Evolutionary conservation across 2,113 vertebrate genomes (phyloP), one percentile per base, ranked within the genome.

Genomic region (Pelusios castaneus): DNA sequence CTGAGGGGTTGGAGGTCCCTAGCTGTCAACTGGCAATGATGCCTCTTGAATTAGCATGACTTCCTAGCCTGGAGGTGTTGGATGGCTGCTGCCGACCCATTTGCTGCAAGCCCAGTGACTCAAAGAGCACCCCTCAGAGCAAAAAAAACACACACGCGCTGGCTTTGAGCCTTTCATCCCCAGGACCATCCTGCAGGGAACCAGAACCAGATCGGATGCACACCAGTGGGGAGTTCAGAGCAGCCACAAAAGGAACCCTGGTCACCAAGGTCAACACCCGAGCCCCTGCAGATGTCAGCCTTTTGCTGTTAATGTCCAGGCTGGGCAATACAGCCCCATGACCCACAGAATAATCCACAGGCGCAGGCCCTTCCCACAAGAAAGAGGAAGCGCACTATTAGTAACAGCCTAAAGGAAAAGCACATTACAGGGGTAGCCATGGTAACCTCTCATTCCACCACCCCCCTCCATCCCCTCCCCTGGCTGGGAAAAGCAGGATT

Each of bases 401-500:
- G 63, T 38, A 70, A 70, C 60, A 3, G 63, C 63, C n/a, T 38
- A 70, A 70, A 70, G 63, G 63, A 70, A 70, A 70, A 70, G n/a
- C 34, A 38, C 63, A 70, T 70, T 38, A 70, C n/a, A 38, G 63
- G 60, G n/a, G 63, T 70, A 10, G 19, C 34, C 47, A 51, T 51
- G 31, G 49, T 34, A 80, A 51, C 31, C 25, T 70, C 38, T 7
- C 43, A 11, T 11, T 3, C 1, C 16, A 24, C 12, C 1, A 5
- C 8, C 27, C 90, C 80, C 51, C 60, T 90, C 87, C 93, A 86
- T 12, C 60, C 17, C 63, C 19, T 6, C 16, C n/a, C n/a, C 87
- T 79, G 90, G 89, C 94, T 63, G 82, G 85, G 95, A 93, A 38
- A 90, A 85, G 93, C 96, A 95, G 96, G 96, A 95, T 97, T 95